These are phyloP conservation scores for Anolis apletophallus DNA, from an alignment of 2,797 vertebrate species.

Conservation along the genomic window DNA sequence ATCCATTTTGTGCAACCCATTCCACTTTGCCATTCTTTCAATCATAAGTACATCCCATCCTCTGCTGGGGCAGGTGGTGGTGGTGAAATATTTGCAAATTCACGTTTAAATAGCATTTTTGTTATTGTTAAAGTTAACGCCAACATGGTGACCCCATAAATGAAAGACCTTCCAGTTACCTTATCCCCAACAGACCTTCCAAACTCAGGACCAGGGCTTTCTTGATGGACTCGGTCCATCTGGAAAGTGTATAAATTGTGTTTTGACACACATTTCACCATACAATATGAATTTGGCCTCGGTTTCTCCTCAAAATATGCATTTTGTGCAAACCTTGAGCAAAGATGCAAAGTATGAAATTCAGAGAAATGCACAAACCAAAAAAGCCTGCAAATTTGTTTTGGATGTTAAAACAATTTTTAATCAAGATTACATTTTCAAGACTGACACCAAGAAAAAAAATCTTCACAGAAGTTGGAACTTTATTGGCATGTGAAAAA, in stretches of 20 bases:
- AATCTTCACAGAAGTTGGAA: constrained; percentile 74
- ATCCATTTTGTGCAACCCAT: background rate
- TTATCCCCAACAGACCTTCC: too few relatives aligned
- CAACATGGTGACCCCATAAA: too few relatives aligned
- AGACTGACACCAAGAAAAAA: constrained; percentile 36
- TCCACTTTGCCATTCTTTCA: background rate
- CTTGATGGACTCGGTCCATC: too few relatives aligned
- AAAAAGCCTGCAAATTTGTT: background rate
- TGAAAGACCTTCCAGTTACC: too few relatives aligned
- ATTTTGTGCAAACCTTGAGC: background rate
- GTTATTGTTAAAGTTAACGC: too few relatives aligned
- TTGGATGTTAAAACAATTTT: too few relatives aligned
- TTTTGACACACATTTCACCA: background rate
- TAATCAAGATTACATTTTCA: constrained; percentile 31
- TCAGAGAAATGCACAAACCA: background rate
- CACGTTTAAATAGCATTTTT: too few relatives aligned
- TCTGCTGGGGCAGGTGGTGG: background rate
- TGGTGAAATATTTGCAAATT: background rate
- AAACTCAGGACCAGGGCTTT: too few relatives aligned
- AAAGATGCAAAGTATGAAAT: background rate
- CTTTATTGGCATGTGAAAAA: constrained; percentile 58
- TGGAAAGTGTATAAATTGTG: background rate
- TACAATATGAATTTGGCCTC: background rate
- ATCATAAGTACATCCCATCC: background rate
- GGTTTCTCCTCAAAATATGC: background rate